A percentile compares a stretch with the other conserved stretches of the same genome.
phyloP scores from a whole-genome alignment of 2,888 invertebrate species.

The Tenthredo livida region DNA sequence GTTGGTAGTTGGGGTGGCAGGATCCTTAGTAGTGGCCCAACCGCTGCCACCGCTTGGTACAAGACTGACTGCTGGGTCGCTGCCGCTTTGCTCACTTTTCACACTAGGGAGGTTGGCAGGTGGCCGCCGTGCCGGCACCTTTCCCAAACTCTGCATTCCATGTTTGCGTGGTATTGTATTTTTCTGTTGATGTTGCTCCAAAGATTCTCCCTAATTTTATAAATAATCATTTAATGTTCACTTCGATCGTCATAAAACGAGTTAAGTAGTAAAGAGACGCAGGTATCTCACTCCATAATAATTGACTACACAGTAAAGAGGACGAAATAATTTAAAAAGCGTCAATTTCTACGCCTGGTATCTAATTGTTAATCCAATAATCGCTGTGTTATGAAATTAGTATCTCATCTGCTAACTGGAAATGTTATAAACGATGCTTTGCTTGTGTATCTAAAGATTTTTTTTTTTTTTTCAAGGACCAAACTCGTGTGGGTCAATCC shows the following conservation, averaged over 20 bases:
- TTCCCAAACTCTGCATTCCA: slow-evolving; percentile 99
- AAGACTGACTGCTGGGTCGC: slow-evolving; percentile 88
- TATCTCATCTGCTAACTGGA: neutral
- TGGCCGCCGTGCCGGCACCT: slow-evolving; percentile 98
- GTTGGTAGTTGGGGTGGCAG: slow-evolving; percentile 77
- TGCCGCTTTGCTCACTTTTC: slow-evolving; percentile 95
- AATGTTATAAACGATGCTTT: neutral
- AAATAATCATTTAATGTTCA: slow-evolving; percentile 52
- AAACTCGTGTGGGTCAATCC: neutral
- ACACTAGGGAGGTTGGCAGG: slow-evolving; percentile 99
- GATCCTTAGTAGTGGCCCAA: slow-evolving; percentile 85
- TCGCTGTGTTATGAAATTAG: neutral
- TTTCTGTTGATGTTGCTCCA: slow-evolving; percentile 93
- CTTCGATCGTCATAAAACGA: neutral
- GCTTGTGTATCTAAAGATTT: neutral
- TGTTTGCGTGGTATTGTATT: slow-evolving; percentile 96
- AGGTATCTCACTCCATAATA: neutral
- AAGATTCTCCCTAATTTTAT: slow-evolving; percentile 88
- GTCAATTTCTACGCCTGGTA: neutral
- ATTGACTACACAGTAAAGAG: slow-evolving; percentile 19
- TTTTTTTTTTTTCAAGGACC: neutral
- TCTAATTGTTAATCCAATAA: slow-evolving; percentile 22
- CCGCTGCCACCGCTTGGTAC: slow-evolving; percentile 90
- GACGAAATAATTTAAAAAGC: neutral
- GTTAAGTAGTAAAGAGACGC: neutral